A percentile compares a stretch with the other conserved stretches of the same genome.
Conservation (phyloP, 2,888 invertebrate species). For the Acronicta alni region DNA sequence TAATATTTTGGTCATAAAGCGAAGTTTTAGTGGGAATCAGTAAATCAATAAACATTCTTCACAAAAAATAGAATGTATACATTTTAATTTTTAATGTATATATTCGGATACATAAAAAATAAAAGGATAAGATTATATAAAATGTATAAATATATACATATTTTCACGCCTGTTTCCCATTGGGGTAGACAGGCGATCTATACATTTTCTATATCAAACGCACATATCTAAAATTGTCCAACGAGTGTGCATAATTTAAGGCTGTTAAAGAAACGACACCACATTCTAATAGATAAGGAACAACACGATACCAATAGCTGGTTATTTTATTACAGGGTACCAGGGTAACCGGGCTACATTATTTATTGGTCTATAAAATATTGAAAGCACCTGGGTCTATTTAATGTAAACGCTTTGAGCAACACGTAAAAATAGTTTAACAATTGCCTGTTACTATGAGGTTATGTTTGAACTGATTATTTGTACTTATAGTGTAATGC, state of each 20-base stretch:
- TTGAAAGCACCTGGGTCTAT: conserved; percentile 76
- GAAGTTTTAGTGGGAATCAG: too few species aligned
- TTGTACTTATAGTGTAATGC: conserved; percentile 15
- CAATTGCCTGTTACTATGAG: conserved; percentile 1
- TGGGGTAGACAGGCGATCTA: too few species aligned
- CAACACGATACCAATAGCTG: conserved; percentile 34
- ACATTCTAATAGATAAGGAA: conserved; percentile 16
- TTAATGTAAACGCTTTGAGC: conserved; percentile 59
- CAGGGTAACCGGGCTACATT: conserved; percentile 60
- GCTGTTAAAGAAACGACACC: conserved; percentile 26
- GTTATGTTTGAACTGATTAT: conserved; percentile 12
- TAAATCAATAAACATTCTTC: too few species aligned
- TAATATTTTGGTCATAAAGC: too few species aligned
- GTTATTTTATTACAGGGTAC: conserved; percentile 62
- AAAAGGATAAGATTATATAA: too few species aligned
- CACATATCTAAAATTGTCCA: not conserved
- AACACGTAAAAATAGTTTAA: conserved; percentile 43
- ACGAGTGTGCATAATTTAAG: conserved; percentile 6
- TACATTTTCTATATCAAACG: too few species aligned
- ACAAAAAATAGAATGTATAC: too few species aligned
- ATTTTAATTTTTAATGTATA: too few species aligned
- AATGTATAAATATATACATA: too few species aligned
- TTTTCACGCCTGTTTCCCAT: too few species aligned
- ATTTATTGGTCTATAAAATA: conserved; percentile 78
- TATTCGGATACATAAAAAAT: too few species aligned